Conservation (phyloP, 2,888 invertebrate genomes). For the Drosophila yooni region DNA sequence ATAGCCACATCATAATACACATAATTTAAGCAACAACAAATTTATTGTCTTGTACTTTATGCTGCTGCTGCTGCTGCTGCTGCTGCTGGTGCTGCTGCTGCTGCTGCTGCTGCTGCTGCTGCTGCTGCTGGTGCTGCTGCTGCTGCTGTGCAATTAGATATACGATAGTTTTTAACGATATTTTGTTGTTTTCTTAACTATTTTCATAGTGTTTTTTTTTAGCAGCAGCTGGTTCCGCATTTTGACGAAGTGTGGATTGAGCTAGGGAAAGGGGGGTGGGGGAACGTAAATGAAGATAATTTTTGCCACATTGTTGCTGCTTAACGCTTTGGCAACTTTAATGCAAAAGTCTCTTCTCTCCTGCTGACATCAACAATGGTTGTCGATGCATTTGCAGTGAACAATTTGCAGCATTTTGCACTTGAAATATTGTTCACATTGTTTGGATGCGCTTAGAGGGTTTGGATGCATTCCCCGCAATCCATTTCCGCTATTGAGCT, state of each 20-base stretch:
- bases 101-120: neutral
- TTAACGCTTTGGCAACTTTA: slow-evolving; percentile 21
- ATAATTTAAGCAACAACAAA: slow-evolving; percentile 28
- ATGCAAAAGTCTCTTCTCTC: slow-evolving; percentile 26
- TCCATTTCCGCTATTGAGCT: neutral
- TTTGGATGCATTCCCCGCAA: neutral
- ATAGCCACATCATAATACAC: slow-evolving; percentile 34
- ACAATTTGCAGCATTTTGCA: neutral
- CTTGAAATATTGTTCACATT: slow-evolving; percentile 5
- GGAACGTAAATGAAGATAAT: neutral
- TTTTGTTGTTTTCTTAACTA: neutral
- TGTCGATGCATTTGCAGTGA: slow-evolving; percentile 9
- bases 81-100: neutral
- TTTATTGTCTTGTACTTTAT: slow-evolving; percentile 40
- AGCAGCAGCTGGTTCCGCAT: slow-evolving; percentile 42
- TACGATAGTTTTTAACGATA: slow-evolving; percentile 50
- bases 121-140: neutral
- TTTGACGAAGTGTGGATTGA: slow-evolving; percentile 3
- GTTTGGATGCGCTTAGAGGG: neutral
- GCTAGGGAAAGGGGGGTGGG: no score
- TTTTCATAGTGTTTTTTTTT: neutral
- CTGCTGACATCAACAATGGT: slow-evolving; percentile 13
- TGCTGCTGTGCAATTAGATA: slow-evolving; percentile 27
- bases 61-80: slow-evolving; percentile 2
- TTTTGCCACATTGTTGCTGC: neutral